phyloP scores from a whole-genome alignment of 2,888 invertebrate species.

The Mythimna impura region DNA sequence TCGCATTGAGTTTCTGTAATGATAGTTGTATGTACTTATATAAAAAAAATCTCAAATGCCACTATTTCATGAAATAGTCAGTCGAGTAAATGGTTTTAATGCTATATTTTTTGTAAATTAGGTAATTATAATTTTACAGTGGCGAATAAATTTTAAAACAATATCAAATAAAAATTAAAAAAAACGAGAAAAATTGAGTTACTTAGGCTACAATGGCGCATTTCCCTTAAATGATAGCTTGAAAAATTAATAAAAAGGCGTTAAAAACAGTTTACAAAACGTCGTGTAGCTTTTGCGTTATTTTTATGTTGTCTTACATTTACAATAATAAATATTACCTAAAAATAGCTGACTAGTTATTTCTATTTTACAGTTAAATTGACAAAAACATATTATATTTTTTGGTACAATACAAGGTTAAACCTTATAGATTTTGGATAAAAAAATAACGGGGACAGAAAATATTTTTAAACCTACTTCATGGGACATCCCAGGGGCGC shows the following conservation, averaged over 20 bases:
- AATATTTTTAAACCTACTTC: background rate
- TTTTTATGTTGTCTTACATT: slow-evolving; percentile 8
- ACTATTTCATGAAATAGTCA: too few species aligned
- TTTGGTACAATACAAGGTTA: slow-evolving; percentile 56
- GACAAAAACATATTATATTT: slow-evolving; percentile 51
- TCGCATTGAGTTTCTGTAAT: too few species aligned
- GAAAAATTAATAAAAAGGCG: background rate
- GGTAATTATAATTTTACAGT: background rate
- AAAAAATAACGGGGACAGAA: slow-evolving; percentile 10
- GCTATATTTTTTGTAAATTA: background rate
- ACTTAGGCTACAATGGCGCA: background rate
- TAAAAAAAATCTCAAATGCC: too few species aligned
- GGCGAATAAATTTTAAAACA: background rate
- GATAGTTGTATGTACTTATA: too few species aligned
- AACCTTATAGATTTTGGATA: slow-evolving; percentile 29
- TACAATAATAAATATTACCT: slow-evolving; percentile 50
- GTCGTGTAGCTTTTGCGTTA: slow-evolving; percentile 13
- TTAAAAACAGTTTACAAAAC: slow-evolving; percentile 18
- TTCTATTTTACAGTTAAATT: slow-evolving; percentile 56
- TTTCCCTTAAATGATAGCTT: background rate
- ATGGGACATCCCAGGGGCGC: background rate
- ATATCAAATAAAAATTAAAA: background rate
- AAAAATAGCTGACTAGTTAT: slow-evolving; percentile 55
- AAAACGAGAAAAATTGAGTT: background rate
- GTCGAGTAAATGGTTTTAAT: too few species aligned